Percentiles rank a stretch among this genome's conserved stretches.
Evolutionary conservation across 2,797 vertebrate genomes (phyloP).

Genomic region (Sternotherus odoratus): DNA sequence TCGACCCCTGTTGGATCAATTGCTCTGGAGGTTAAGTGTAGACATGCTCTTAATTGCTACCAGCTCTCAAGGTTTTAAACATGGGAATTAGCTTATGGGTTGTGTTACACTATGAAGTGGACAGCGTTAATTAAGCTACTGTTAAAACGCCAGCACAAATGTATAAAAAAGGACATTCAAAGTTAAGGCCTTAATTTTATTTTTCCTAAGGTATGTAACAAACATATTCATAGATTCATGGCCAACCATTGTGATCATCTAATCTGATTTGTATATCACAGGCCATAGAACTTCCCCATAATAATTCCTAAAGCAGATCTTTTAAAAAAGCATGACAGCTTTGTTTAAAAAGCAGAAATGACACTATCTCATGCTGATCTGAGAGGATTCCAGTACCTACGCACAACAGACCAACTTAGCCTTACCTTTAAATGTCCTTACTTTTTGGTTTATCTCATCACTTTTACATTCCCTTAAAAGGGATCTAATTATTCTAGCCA

Average conservation of each 20-base stretch:
- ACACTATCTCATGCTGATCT: background rate
- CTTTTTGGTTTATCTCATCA: background rate
- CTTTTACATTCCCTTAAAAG: background rate
- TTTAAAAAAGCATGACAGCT: rapidly evolving
- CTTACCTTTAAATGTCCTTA: background rate
- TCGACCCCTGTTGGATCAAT: too few species aligned
- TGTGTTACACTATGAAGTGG: conserved; percentile 52
- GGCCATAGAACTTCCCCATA: background rate
- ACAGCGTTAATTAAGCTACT: background rate
- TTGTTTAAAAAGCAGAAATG: background rate
- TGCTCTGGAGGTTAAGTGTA: too few species aligned
- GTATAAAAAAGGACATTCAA: background rate
- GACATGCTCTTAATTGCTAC: conserved; percentile 32
- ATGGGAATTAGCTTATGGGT: conserved; percentile 16
- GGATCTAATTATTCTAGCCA: background rate
- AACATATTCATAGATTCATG: background rate
- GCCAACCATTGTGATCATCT: background rate
- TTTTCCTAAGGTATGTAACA: background rate
- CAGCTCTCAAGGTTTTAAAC: conserved; percentile 62
- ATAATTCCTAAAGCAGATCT: background rate
- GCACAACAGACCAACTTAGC: background rate
- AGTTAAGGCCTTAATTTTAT: background rate
- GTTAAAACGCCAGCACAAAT: background rate
- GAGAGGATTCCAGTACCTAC: background rate
- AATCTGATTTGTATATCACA: background rate